Evolutionary conservation across 2,113 vertebrate genomes (phyloP).

Genomic region (Scopus umbretta): DNA sequence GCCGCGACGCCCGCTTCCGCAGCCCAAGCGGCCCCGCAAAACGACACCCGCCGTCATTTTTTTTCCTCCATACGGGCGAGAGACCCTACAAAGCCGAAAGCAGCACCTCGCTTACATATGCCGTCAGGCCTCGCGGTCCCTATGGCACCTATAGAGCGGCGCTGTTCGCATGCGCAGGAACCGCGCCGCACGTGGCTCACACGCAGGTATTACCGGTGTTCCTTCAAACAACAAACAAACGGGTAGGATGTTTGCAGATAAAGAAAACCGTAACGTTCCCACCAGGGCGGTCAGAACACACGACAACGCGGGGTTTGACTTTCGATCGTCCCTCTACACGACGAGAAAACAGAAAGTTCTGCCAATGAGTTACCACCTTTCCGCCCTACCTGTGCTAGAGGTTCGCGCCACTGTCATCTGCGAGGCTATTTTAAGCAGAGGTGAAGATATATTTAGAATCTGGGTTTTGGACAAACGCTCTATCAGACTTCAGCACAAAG

Average conservation of each 20-base stretch:
- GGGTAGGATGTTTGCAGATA: background rate
- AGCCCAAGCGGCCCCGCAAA: background rate
- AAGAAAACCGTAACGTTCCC: background rate
- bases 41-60: background rate
- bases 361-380: background rate
- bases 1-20: rapidly evolving
- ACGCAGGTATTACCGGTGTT: background rate
- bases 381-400: background rate
- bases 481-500: background rate
- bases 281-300: background rate
- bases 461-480: background rate
- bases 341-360: background rate
- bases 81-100: background rate
- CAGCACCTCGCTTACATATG: background rate
- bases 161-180: background rate
- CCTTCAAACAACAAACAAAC: background rate
- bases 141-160: background rate
- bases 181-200: background rate
- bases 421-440: background rate
- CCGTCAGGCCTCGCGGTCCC: background rate
- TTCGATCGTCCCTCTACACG: background rate
- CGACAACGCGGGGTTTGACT: background rate
- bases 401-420: background rate
- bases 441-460: background rate
- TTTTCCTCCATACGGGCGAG: background rate